Base-by-base conservation (phyloP, 2,113 vertebrate species). In the Conger conger region DNA sequence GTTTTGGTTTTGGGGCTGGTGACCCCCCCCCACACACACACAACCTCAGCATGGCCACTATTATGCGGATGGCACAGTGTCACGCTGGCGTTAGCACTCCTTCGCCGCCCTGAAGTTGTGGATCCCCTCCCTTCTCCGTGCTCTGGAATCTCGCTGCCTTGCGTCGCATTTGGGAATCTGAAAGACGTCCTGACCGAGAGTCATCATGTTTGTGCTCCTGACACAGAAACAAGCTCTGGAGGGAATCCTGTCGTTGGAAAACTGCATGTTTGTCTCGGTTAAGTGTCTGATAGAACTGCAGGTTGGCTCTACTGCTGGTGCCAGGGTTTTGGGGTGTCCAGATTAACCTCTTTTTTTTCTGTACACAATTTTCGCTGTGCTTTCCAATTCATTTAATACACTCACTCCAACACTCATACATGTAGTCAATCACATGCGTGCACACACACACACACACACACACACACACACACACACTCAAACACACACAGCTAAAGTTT, bases 1-100 rank as follows among this genome's bases (percentile, higher is more conserved):
- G 85, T 93, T 92, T 93, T 90, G 90, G 84, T 93, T 91, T 92
- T 89, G 50, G 88, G 89, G 88, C 89, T 95, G 93, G 94, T 93
- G 93, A 94, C 93, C 94, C 91, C 88, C 77, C 85, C 88, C 91
- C 87, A 92, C 92, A 93, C 94, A 93, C n/a, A n/a, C n/a, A n/a
- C n/a, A 93, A 50, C 92, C 93, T 90, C 94, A 94, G 94, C 90
- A 76, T 94, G 92, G 91, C 88, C 78, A 87, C 93, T 87, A 94
- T 95, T 95, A 93, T 95, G 83, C 81, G 11, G 1, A 40, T 42
- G 36, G 53, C 79, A 94, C 93, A 95, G 94, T 92, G 88, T 90
- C 87, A 87, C 85, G 91, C 91, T 92, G 92, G 90, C 91, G 82
- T 91, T 92, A 91, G 92, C 89, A 90, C 92, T 92, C 91, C 92